Evolutionary conservation across 2,797 vertebrate species (phyloP), one percentile per base, ranked within the genome.

Genomic region (Tragopan temminckii): DNA sequence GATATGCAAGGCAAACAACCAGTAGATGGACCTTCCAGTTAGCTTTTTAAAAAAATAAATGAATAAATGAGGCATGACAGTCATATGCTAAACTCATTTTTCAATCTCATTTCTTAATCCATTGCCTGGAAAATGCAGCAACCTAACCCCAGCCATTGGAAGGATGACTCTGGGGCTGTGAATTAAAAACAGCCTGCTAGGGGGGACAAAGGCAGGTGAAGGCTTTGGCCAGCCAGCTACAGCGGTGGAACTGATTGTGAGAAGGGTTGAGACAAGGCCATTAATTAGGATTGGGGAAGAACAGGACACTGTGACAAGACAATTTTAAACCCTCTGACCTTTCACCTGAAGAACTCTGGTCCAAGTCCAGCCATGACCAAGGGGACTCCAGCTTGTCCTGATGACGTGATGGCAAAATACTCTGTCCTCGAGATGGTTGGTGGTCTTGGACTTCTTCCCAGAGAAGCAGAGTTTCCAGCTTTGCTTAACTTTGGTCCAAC

Each of bases 361-460:
- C 63, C 5, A n/a, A 89, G 89, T 90, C 88, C 95, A 97, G 70
- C 27, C 40, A 14, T 25, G 53, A 83, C 84, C 88, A 90, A 42
- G 58, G 86, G 94, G 81, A 83, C 57, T 92, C 55, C 63, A 95
- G 89, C 67, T 82, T 92, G 77, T 94, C 91, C 92, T 95, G 87
- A 96, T 77, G 92, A 95, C 85, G 92, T 97, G 95, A 95, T 87
- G 88, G 80, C 91, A 94, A 95, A 96, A 94, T 70, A 59, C 83
- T 96, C 92, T 80, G 76, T 78, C 53, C 38, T 18, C 38, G 81
- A 7, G 5, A 53, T 40, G 79, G 94, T 69, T 84, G 43, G 90
- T 95, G 95, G 92, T 96, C 96, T 96, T 96, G 96, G 96, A 95
- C 38, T 21, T 50, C 5, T 85, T 97, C 95, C 97, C 83, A 35